Evolutionary conservation across 2,888 invertebrate genomes (phyloP).

Genomic region (Gastracanthus pulcherrimus): DNA sequence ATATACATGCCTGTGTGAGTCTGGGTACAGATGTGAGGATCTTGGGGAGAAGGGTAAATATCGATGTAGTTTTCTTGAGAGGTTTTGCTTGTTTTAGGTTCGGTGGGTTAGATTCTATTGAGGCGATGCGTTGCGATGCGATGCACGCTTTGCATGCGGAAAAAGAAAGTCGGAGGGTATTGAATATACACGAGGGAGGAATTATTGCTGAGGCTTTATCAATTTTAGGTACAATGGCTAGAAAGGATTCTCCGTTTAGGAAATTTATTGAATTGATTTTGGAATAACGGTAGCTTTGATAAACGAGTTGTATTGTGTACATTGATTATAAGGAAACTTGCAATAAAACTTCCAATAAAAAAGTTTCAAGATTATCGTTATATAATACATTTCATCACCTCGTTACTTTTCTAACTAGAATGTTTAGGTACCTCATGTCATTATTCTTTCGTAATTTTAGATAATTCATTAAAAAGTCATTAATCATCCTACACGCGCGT

Average conservation of each 20-base stretch:
- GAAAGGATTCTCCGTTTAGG: neutral
- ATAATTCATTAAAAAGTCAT: neutral
- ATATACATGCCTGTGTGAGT: neutral
- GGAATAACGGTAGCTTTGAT: neutral
- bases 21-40: neutral
- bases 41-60: no score
- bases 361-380: no score
- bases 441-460: neutral
- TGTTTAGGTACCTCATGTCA: no score
- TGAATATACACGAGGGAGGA: slow-evolving; percentile 6
- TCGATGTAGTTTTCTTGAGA: slow-evolving; percentile 23
- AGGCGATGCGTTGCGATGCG: neutral
- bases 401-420: no score
- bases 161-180: neutral
- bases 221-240: neutral
- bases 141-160: neutral
- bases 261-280: neutral
- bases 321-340: no score
- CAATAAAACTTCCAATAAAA: no score
- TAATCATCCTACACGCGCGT: neutral
- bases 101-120: slow-evolving; percentile 30
- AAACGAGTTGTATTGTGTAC: neutral
- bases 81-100: slow-evolving; percentile 37
- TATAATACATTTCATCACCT: no score
- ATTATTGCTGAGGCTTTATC: neutral